Evolutionary conservation across 1,140 invertebrate species (phyloP).

Genomic region (Andricus grossulariae): DNA sequence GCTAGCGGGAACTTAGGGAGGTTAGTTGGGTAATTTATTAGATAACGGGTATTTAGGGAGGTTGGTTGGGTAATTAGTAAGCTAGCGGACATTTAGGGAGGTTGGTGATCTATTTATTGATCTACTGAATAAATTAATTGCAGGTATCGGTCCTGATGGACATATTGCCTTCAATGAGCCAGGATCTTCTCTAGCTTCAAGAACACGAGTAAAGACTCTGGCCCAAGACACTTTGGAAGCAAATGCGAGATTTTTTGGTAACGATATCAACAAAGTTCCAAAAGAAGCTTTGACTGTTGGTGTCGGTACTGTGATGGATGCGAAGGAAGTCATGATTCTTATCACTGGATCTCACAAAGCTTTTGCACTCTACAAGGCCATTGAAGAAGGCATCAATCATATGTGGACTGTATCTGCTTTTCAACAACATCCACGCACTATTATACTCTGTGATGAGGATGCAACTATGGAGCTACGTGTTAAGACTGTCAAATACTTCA

Average conservation of each 20-base stretch:
- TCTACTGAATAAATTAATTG: conserved; percentile 36
- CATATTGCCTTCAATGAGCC: conserved; percentile 99
- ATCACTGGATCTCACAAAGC: conserved; percentile 99
- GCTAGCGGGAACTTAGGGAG: too few species aligned
- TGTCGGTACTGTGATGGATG: conserved; percentile 99
- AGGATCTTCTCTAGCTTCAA: conserved; percentile 92
- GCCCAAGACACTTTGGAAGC: conserved; percentile 97
- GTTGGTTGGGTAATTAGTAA: too few species aligned
- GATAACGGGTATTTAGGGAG: too few species aligned
- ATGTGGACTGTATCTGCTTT: conserved; percentile 99
- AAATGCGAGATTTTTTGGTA: conserved; percentile 97
- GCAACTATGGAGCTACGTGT: conserved; percentile 97
- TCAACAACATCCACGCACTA: conserved; percentile 93
- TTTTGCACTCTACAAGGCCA: conserved; percentile 95
- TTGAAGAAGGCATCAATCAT: conserved; percentile 98
- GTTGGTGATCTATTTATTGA: background rate
- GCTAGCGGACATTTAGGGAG: too few species aligned
- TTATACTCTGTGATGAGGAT: conserved; percentile 98
- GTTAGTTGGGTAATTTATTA: too few species aligned
- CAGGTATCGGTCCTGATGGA: conserved; percentile 98
- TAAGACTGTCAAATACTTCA: conserved; percentile 99
- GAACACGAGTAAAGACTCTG: conserved; percentile 97
- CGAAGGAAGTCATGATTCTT: conserved; percentile 97
- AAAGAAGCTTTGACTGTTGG: conserved; percentile 97
- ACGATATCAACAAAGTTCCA: conserved; percentile 94